Conservation (phyloP, 92 coral and sea anemone species). For the Heteractis magnifica region DNA sequence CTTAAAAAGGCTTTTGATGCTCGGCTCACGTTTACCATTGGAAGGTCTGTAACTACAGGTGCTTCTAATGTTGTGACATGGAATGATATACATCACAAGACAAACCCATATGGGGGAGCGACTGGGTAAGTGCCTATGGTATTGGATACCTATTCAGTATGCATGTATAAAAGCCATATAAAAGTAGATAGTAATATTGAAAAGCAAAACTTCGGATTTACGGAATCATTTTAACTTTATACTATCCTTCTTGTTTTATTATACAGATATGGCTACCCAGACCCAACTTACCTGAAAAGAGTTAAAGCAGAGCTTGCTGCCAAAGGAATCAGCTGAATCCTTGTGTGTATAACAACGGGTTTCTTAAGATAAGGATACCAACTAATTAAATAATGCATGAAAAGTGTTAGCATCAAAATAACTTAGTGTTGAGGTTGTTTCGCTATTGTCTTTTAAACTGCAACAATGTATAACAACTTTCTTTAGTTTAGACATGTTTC, state of each 20-base stretch:
- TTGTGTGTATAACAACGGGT: too few relatives aligned
- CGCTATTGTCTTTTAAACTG: too few relatives aligned
- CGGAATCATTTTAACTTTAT: neutral
- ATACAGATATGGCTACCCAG: slow-evolving; percentile 70
- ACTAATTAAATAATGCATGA: neutral
- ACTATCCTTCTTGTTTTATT: neutral
- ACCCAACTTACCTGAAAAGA: slow-evolving; percentile 61
- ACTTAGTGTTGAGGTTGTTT: too few relatives aligned
- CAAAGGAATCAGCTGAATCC: slow-evolving; percentile 58
- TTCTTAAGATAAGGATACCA: neutral
- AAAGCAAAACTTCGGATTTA: neutral
- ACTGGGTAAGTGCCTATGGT: slow-evolving; percentile 32
- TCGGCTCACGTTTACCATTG: slow-evolving; percentile 68
- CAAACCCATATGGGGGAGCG: slow-evolving; percentile 60
- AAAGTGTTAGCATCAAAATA: too few relatives aligned
- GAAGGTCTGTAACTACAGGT: slow-evolving; percentile 64
- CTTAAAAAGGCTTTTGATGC: slow-evolving; percentile 67
- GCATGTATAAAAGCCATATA: neutral
- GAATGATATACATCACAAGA: slow-evolving; percentile 78
- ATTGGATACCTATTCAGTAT: too few relatives aligned
- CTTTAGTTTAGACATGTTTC: too few relatives aligned
- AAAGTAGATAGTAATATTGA: neutral
- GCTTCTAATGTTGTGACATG: slow-evolving; percentile 46
- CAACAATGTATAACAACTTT: too few relatives aligned
- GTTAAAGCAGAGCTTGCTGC: slow-evolving; percentile 81